Evolutionary conservation across 2,113 vertebrate species (phyloP).

Genomic region (Pteruthius melanotis): DNA sequence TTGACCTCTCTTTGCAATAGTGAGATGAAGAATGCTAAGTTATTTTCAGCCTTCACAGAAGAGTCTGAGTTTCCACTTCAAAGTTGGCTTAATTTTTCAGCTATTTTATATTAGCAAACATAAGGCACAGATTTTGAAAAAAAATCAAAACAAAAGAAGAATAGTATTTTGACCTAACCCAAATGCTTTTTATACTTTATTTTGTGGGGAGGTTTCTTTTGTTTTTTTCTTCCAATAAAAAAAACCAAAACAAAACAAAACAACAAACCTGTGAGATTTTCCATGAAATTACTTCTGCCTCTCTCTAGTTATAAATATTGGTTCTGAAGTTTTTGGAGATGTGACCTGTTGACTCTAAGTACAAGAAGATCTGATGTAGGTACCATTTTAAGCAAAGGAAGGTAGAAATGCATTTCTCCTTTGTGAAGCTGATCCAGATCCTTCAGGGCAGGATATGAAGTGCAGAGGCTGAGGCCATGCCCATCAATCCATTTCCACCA

Average conservation of each 20-base stretch:
- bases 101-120: slow-evolving; percentile 23
- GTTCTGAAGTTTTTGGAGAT: neutral
- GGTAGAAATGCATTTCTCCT: neutral
- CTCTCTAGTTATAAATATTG: neutral
- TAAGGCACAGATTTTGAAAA: neutral
- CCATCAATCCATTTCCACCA: neutral
- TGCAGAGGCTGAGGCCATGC: neutral
- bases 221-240: neutral
- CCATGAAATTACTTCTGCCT: neutral
- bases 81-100: slow-evolving; percentile 11
- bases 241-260: too few relatives aligned
- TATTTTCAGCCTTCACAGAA: slow-evolving; percentile 31
- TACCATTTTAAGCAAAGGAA: neutral
- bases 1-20: slow-evolving; percentile 34
- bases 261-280: neutral
- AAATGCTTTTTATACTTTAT: neutral
- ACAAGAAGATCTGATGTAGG: neutral
- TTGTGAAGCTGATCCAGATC: neutral
- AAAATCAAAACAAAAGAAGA: neutral
- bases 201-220: neutral
- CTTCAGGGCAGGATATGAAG: neutral
- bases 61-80: slow-evolving; percentile 14
- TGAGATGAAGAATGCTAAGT: neutral
- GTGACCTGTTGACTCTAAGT: neutral
- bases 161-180: neutral